Evolutionary conservation across 2,888 invertebrate species (phyloP).

Genomic region (Balanococcus diminutus): DNA sequence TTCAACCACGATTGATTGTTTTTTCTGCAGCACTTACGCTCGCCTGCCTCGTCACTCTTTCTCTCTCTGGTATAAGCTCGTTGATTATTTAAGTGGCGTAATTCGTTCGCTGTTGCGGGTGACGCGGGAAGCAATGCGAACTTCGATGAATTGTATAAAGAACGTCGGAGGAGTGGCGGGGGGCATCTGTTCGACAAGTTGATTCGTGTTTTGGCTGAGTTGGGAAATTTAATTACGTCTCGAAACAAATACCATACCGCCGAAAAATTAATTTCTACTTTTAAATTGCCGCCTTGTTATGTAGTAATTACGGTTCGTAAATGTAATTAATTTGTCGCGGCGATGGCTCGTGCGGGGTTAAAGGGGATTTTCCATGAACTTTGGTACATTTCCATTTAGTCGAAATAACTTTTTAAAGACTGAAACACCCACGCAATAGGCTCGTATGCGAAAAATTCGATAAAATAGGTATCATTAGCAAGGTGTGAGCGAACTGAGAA

Average conservation of each 20-base stretch:
- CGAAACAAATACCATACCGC: not conserved
- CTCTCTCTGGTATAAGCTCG: not conserved
- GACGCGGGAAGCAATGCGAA: not conserved
- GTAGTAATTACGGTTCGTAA: not conserved
- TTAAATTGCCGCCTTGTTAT: not conserved
- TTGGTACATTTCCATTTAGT: too few species aligned
- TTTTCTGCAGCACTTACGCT: not conserved
- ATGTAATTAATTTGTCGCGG: not conserved
- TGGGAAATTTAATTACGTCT: not conserved
- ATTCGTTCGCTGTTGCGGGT: not conserved
- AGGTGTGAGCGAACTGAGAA: too few species aligned
- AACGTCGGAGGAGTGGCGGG: not conserved
- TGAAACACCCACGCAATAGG: too few species aligned
- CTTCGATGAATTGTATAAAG: not conserved
- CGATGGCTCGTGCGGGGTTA: too few species aligned
- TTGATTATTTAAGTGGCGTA: constrained; percentile 17
- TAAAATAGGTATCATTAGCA: too few species aligned
- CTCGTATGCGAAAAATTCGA: too few species aligned
- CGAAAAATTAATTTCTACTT: not conserved
- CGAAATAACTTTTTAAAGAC: too few species aligned
- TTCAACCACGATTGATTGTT: constrained; percentile 24
- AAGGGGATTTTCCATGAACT: too few species aligned
- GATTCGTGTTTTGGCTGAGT: not conserved
- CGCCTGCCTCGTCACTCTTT: not conserved
- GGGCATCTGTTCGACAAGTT: not conserved